Base-by-base conservation (phyloP, 2,888 invertebrate genomes). In the Trissolcus brochymenae region DNA sequence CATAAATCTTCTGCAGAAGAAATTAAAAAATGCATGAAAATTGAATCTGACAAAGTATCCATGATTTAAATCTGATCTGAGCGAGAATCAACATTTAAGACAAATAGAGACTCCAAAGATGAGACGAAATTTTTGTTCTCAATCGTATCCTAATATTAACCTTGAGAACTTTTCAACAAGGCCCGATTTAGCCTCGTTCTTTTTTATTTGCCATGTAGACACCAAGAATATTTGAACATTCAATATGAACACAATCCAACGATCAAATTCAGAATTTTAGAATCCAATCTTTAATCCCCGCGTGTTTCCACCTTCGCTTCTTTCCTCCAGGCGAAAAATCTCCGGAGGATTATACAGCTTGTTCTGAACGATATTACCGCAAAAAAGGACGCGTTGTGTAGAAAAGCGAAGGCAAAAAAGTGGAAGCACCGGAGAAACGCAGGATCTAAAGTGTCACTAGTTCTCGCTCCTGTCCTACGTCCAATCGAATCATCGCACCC, bases 401-500 rank as follows among this genome's bases (percentile, higher is more conserved):
- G 54, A 13, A 25, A 16, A 41, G 66, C 11, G 46, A 62, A 72
- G 72, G 43, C 50, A 56, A 43, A 55, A 76, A 65, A 21, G 54
- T 49, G 49, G 11, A 46, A 16, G 46, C 16, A 46, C 16, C 14
- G 16, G 16, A 16, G 16, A 46, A 49, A 46, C n/a, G 61, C 19
- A 7, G 60, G 67, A 59, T 60, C 55, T 25, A 65, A 64, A 68
- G 57, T 51, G 54, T 54, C 46, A 59, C 74, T 66, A 55, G 56
- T 71, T 50, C 54, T 62, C 55, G 64, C 57, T 64, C 40, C 56
- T 55, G 66, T 80, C 79, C 72, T 80, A 53, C 78, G 78, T 77
- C 81, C 82, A 85, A 88, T 88, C 87, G 87, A 87, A 88, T 87
- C 84, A 87, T 84, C 80, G 80, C 74, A 81, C 88, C 84, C 86